Evolutionary conservation across 1,140 invertebrate species (phyloP).

Genomic region (Galleria mellonella): DNA sequence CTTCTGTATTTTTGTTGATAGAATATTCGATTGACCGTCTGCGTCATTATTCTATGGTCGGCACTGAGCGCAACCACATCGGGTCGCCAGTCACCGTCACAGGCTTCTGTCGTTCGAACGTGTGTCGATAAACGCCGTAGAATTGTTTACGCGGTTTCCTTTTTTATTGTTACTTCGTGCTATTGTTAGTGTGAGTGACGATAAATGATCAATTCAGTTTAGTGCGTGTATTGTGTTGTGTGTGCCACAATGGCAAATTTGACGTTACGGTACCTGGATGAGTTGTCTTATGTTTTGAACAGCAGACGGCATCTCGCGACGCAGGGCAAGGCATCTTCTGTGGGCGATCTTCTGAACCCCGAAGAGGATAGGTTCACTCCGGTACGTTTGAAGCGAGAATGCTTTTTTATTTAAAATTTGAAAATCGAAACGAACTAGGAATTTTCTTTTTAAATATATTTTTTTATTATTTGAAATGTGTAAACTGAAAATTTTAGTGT

Average conservation of each 20-base stretch:
- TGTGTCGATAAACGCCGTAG: constrained; percentile 10
- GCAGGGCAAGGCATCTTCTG: constrained; percentile 60
- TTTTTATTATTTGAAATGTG: neutral
- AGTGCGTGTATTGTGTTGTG: constrained; percentile 16
- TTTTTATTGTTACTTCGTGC: constrained; percentile 20
- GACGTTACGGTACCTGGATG: constrained; percentile 67
- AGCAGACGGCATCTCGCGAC: constrained; percentile 48
- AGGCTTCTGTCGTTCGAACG: constrained; percentile 34
- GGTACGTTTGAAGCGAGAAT: too few species aligned
- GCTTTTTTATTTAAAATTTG: too few species aligned
- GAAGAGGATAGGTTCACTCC: constrained; percentile 55
- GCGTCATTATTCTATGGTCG: neutral
- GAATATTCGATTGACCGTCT: neutral
- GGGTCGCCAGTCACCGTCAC: constrained; percentile 27
- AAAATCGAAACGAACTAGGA: too few species aligned
- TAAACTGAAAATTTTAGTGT: neutral
- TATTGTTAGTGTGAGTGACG: constrained; percentile 22
- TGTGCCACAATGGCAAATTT: constrained; percentile 55
- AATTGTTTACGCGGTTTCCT: constrained; percentile 46
- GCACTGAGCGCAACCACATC: neutral
- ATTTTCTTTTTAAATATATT: too few species aligned
- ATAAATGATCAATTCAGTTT: constrained; percentile 21
- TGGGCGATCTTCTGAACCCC: constrained; percentile 61
- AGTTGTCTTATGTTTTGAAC: constrained; percentile 65
- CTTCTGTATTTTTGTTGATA: too few species aligned